Evolutionary conservation across 2,888 invertebrate genomes (phyloP), one percentile per base, ranked within the genome.

Genomic region (Galeopsomyia nigrocyanea): DNA sequence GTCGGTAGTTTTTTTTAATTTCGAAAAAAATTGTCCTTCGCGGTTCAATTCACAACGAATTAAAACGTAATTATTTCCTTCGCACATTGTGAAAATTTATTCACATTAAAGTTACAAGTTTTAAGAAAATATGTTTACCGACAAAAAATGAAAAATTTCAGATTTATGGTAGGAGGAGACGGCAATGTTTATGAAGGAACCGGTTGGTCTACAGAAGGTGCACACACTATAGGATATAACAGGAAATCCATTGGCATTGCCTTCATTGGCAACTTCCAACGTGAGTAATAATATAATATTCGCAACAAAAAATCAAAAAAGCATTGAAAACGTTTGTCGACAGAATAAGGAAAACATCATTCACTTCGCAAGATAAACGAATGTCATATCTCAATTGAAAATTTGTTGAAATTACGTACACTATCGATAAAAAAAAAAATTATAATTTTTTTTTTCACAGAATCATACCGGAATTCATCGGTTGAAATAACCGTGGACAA

Each of bases 161-260:
- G 90, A 58, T 91, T 91, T 76, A 79, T 92, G 74, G 88, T 92
- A 67, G 92, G 92, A 7, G 90, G 90, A 39, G 91, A 92, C 80
- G 92, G 91, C 6, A 88, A 89, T 47, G 87, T 92, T 13, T 92
- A 91, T 78, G 91, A 92, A 83, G 92, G 92, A 0, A 83, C 88
- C 1, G 92, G 92, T 1, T 92, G 92, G 92, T 87, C 89, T 6
- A 87, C 88, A 51, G 86, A 87, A 13, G 92, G 92, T 0, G 88
- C 90, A 0, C 92, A 92, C 77, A 90, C 90, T 0, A 87, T 85
- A 14, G 88, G 88, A 7, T 92, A 89, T 77, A 92, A 92, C 80
- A 85, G 81, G 39, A 89, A 88, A 78, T 90, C 91, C 22, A 87
- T 92, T n/a, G 91, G 90, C 14, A 89, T 92, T 74, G 88, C 89